phyloP scores from a whole-genome alignment of 2,113 vertebrate genomes.

The Dasyprocta punctata region DNA sequence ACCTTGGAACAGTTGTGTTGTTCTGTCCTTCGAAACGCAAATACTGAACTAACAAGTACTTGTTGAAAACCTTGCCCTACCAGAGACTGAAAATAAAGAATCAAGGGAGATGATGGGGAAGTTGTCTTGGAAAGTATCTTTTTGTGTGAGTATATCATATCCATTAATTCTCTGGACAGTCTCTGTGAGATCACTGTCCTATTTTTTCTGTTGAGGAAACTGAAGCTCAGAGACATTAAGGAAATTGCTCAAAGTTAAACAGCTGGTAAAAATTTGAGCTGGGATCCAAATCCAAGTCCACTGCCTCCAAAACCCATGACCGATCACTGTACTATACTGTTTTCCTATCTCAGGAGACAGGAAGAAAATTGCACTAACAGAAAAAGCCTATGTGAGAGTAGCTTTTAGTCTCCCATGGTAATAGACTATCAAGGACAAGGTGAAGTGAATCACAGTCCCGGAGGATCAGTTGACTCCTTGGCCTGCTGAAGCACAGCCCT shows the following conservation, averaged over 20 bases:
- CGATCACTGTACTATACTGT: background rate
- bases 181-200: background rate
- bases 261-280: background rate
- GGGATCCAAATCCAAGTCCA: background rate
- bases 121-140: background rate
- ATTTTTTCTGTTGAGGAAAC: background rate
- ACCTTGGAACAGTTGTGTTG: conserved; percentile 9
- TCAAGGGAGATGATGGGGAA: background rate
- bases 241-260: background rate
- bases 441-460: background rate
- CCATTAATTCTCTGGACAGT: background rate
- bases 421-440: background rate
- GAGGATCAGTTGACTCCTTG: background rate
- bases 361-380: background rate
- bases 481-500: background rate
- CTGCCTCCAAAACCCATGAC: background rate
- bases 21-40: conserved; percentile 36
- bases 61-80: background rate
- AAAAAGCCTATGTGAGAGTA: background rate
- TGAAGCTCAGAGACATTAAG: conserved; percentile 3
- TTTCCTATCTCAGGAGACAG: background rate
- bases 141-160: rapidly evolving
- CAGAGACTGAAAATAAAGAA: background rate
- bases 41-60: background rate
- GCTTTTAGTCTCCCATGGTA: background rate